Evolutionary conservation across 2,888 invertebrate species (phyloP).

Genomic region (Acanthosepion lycidas): DNA sequence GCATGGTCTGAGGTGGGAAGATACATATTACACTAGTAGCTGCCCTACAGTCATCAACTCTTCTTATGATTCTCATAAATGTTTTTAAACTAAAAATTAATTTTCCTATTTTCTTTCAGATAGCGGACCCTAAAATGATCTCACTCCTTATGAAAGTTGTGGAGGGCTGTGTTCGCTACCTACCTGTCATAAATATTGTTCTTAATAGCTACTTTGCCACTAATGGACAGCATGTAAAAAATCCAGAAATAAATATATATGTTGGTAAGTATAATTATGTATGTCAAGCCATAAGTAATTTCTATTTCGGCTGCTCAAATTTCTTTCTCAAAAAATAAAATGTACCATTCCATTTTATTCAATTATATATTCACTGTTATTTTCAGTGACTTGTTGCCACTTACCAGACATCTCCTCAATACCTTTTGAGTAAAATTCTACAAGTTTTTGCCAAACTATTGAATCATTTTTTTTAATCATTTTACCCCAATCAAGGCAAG

Average conservation of each 20-base stretch:
- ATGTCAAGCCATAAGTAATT: neutral
- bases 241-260: conserved; percentile 7
- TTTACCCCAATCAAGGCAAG: too few species aligned
- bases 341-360: too few species aligned
- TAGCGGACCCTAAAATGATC: neutral
- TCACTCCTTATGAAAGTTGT: neutral
- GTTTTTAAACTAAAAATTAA: neutral
- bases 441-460: too few species aligned
- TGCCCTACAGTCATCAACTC: too few species aligned
- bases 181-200: neutral
- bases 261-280: conserved; percentile 35
- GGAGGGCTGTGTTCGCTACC: neutral
- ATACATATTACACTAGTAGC: too few species aligned
- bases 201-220: neutral
- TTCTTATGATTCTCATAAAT: neutral
- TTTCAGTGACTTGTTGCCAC: too few species aligned
- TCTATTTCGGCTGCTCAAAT: neutral
- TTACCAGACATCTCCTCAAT: too few species aligned
- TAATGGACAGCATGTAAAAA: neutral
- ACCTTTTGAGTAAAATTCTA: too few species aligned
- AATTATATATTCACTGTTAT: too few species aligned
- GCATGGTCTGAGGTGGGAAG: too few species aligned
- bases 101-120: neutral
- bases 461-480: too few species aligned
- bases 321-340: too few species aligned